Base-by-base conservation (phyloP, 2,797 vertebrate species). In the Molossus molossus region DNA sequence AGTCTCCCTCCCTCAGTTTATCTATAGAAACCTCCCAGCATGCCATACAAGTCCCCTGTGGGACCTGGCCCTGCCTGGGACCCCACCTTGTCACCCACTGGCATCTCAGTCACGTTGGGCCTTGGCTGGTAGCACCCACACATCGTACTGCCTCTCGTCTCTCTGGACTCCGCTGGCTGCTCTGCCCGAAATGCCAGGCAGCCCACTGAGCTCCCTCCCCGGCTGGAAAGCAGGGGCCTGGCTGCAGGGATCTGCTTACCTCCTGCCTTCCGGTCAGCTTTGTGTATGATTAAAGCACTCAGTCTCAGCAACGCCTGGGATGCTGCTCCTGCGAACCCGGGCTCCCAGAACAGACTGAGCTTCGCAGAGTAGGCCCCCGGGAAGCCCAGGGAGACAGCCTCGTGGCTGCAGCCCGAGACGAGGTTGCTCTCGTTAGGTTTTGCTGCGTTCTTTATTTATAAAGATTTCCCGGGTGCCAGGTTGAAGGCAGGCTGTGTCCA, bases 261-360 rank as follows among this genome's bases (percentile, higher is more conserved):
- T 60, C 60, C 82, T 75, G 20, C 11, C 60, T 84, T 81, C 45
- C 76, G 64, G 69, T 84, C 77, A 50, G 86, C 96, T 67, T 92
- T 62, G 70, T 57, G n/a, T 55, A 11, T 94, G 95, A 97, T 97
- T 86, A 97, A 96, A 97, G 91, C 85, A 3, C 50, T 69, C 90
- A 55, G 17, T 55, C 62, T 25, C 48, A 45, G 64, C 3, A 15
- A 64, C 2, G 2, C 82, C 79, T 23, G 27, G 55, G 82, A 67
- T 50, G 50, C 91, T 0, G n/a, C 58, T 77, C 62, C 82, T 83
- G 85, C 73, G 62, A 50, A 86, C 69, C 87, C 37, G 1, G 5
- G 53, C 65, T 29, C n/a, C 83, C 84, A 81, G 83, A 87, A 27
- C n/a, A 45, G 87, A 57, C 83, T 21, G 89, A 82, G 65, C 57